Percentiles rank a stretch among this genome's conserved stretches.
phyloP scores from a whole-genome alignment of 2,888 invertebrate genomes.

The Oscheius onirici region DNA sequence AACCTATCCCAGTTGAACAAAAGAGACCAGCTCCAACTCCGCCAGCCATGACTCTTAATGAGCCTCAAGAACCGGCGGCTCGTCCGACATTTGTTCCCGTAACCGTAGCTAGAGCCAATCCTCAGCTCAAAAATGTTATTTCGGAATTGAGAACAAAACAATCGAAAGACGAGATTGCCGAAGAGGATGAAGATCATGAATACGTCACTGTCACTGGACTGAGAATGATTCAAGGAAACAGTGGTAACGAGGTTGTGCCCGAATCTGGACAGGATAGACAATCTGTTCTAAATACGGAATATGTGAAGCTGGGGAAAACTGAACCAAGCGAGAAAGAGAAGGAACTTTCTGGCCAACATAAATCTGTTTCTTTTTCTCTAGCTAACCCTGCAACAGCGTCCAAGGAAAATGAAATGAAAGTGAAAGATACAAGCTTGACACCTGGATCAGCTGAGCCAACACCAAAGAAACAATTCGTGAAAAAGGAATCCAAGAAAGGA shows the following conservation, averaged over 20 bases:
- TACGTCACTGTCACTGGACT: not conserved
- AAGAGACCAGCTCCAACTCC: constrained; percentile 8
- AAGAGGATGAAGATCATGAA: constrained; percentile 12
- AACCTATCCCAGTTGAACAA: not conserved
- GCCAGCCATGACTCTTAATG: not conserved
- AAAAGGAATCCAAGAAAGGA: too few relatives aligned
- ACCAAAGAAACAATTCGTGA: not conserved
- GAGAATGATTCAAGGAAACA: not conserved
- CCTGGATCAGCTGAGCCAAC: not conserved
- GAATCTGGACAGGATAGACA: not conserved
- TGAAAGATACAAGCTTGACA: too few relatives aligned
- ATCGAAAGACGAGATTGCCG: not conserved
- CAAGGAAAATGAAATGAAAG: not conserved
- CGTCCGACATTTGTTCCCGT: not conserved
- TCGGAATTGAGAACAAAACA: constrained; percentile 16
- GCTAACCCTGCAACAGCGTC: not conserved
- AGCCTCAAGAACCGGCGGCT: not conserved
- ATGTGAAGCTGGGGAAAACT: not conserved
- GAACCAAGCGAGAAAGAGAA: not conserved
- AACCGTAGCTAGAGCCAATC: not conserved
- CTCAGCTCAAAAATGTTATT: constrained; percentile 24
- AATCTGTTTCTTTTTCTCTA: not conserved
- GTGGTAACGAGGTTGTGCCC: not conserved
- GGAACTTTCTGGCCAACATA: too few relatives aligned
- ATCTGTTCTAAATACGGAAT: not conserved